Evolutionary conservation across 2,888 invertebrate genomes (phyloP), one percentile per base, ranked within the genome.

Genomic region (Notocelia uddmanniana): DNA sequence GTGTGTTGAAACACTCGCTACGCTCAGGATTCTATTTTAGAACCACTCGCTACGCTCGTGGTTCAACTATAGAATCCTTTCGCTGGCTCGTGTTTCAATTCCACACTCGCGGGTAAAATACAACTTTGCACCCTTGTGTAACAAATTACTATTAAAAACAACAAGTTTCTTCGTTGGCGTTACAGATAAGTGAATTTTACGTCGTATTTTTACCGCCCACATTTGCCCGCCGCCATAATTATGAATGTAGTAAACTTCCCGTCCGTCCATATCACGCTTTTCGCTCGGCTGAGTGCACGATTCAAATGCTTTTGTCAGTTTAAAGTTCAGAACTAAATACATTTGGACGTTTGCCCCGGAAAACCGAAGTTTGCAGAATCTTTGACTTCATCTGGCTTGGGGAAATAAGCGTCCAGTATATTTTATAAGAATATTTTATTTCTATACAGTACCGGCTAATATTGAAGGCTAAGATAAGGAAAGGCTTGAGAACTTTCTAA

Each of bases 241-340:
- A n/a, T 45, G n/a, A n/a, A 45, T 1, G n/a, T 8, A 8, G 3
- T 1, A 8, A 45, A 45, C 45, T 45, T 19, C 10, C 59, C 1
- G 59, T 59, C 59, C 19, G 23, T 41, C 41, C 59, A 41, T 59
- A 59, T 59, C 59, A 18, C 18, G 31, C 34, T 21, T n/a, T 59
- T 15, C 59, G 59, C 59, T 41, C 41, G n/a, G 59, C 9, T 59
- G 59, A 45, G 3, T 21, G 59, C 59, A 23, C 41, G 23, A 59
- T 62, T 62, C 45, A 62, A 62, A 62, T 48, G 37, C 23, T 19
- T 52, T 45, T 62, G 31, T 63, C 50, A 34, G 50, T 52, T 63
- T 19, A 63, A 52, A 63, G 19, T 63, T 34, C 11, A 34, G 10
- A 63, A 60, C 31, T 19, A 23, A 52, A 52, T 19, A 15, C 13